These are phyloP conservation scores for Paracanthobrama guichenoti DNA, from an alignment of 2,113 vertebrate species.

Conservation along the genomic window DNA sequence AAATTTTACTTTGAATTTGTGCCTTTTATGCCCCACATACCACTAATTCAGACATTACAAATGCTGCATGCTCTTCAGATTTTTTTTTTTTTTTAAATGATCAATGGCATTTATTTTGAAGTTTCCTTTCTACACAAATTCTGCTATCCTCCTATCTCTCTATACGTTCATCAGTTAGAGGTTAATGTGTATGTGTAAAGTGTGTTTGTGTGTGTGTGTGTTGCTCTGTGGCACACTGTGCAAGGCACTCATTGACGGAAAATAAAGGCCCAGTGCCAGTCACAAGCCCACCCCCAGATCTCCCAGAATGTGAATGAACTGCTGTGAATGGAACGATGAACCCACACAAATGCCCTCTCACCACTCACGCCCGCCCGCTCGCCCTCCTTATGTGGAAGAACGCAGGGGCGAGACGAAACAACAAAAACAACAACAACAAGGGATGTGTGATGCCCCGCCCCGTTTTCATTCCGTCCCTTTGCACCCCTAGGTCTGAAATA, in stretches of 20 bases:
- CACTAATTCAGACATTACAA: not conserved
- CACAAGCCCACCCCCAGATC: conserved; percentile 73
- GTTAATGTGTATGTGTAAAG: conserved; percentile 30
- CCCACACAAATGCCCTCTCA: conserved; percentile 72
- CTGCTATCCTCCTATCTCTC: not conserved
- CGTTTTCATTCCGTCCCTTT: conserved; percentile 57
- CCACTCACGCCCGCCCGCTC: conserved; percentile 54
- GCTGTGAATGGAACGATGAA: conserved; percentile 68
- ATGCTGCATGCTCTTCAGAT: not conserved
- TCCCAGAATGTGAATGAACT: conserved; percentile 77
- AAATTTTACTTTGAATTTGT: not conserved
- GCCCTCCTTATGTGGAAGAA: conserved; percentile 29
- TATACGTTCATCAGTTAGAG: not conserved
- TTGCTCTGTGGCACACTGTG: conserved; percentile 64
- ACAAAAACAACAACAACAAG: conserved; percentile 67
- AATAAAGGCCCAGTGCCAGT: conserved; percentile 64
- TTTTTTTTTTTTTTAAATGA: not conserved
- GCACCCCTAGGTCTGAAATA: not conserved
- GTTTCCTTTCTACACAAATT: not conserved
- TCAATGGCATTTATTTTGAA: not conserved
- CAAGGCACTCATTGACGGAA: conserved; percentile 65
- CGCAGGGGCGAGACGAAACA: conserved; percentile 63
- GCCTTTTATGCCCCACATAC: not conserved
- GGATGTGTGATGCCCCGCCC: conserved; percentile 56
- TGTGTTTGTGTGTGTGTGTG: conserved; percentile 66